Percentiles rank a stretch among this genome's conserved stretches.
Conservation (phyloP, 2,797 vertebrate species). For the Pangasius sanitwongsei region DNA sequence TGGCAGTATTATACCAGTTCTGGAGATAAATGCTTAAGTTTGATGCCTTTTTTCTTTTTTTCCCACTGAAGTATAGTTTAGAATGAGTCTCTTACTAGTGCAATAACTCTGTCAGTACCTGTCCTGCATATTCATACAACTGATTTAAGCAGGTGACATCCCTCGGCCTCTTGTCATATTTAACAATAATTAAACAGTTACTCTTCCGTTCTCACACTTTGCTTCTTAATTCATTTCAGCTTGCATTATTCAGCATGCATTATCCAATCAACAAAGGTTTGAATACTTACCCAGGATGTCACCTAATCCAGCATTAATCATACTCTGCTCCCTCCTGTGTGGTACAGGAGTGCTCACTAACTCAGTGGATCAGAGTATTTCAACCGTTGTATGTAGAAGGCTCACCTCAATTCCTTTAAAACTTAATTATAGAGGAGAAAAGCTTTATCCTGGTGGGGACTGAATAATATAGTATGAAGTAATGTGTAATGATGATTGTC, state of each 20-base stretch:
- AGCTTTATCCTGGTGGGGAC: not conserved
- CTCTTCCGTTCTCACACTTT: conserved; percentile 35
- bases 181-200: conserved; percentile 1
- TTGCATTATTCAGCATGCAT: conserved; percentile 6
- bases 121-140: not conserved
- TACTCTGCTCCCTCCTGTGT: conserved; percentile 10
- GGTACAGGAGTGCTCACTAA: conserved; percentile 34
- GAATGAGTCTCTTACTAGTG: not conserved
- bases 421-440: conserved; percentile 37
- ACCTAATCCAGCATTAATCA: conserved; percentile 42
- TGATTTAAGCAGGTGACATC: conserved; percentile 3
- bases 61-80: not conserved
- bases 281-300: conserved; percentile 29
- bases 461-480: not conserved
- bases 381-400: not conserved
- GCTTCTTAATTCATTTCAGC: not conserved
- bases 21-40: not conserved
- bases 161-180: not conserved
- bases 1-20: not conserved
- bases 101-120: not conserved
- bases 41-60: not conserved
- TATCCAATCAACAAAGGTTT: conserved; percentile 24
- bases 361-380: not conserved
- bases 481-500: not conserved
- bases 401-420: conserved; percentile 25